phyloP scores from a whole-genome alignment of 2,113 vertebrate species.

The Cyprichromis sp. region DNA sequence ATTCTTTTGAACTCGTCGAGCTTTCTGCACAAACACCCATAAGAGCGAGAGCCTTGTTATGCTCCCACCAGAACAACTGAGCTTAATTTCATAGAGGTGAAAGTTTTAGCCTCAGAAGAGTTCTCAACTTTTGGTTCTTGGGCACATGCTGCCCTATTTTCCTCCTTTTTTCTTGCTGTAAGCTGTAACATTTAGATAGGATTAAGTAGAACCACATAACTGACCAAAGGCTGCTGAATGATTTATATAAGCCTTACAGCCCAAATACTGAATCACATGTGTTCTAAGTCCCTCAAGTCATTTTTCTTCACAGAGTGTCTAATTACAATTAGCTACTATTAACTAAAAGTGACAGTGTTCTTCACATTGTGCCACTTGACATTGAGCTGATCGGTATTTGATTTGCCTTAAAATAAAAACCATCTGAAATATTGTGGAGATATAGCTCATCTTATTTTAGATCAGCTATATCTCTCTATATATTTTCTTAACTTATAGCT shows the following conservation, averaged over 20 bases:
- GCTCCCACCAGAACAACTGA: conserved; percentile 1
- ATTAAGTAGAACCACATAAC: conserved; percentile 5
- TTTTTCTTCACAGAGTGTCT: not conserved
- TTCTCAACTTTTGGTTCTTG: not conserved
- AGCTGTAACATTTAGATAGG: not conserved
- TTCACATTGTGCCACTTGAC: not conserved
- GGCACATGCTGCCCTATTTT: conserved; percentile 9
- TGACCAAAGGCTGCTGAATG: conserved; percentile 10
- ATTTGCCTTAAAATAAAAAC: not conserved
- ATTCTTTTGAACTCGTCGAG: conserved; percentile 12
- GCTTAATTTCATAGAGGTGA: not conserved
- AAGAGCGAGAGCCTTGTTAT: not conserved
- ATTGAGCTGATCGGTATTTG: not conserved
- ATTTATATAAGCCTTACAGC: not conserved
- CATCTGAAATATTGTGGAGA: not conserved
- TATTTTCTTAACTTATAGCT: not conserved
- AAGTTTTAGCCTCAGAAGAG: not conserved
- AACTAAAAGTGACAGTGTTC: not conserved
- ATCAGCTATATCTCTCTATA: not conserved
- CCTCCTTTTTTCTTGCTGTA: not conserved
- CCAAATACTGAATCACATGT: not conserved
- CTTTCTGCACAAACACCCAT: not conserved
- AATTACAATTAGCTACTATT: not conserved
- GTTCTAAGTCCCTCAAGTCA: not conserved
- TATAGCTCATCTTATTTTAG: not conserved